A percentile compares a stretch with the other conserved stretches of the same genome.
phyloP scores from a whole-genome alignment of 2,797 vertebrate genomes.

The Leuciscus waleckii region DNA sequence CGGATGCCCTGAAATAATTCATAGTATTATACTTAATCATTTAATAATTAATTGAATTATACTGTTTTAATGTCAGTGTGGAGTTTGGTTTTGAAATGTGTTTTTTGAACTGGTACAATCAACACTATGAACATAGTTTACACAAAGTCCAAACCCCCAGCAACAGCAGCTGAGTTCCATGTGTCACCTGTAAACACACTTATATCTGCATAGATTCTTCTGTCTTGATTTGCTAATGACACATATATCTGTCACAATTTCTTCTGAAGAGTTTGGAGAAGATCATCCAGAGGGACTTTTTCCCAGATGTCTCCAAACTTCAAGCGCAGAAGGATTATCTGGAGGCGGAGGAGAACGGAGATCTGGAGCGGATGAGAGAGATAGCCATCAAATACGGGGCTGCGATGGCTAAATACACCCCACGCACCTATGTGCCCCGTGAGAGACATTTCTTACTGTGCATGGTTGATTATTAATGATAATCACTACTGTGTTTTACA shows the following conservation, averaged over 20 bases:
- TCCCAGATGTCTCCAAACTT: slow-evolving; percentile 94
- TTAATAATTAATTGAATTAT: not conserved
- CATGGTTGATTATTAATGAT: not conserved
- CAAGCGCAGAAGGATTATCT: slow-evolving; percentile 94
- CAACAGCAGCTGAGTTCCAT: not conserved
- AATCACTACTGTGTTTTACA: not conserved
- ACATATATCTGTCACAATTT: not conserved
- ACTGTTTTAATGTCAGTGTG: not conserved
- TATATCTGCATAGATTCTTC: not conserved
- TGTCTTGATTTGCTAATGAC: not conserved
- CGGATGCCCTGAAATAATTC: not conserved
- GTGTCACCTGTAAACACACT: not conserved
- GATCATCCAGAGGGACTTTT: slow-evolving; percentile 97
- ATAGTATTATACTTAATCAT: too few species aligned
- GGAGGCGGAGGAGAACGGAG: slow-evolving; percentile 93
- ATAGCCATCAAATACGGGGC: slow-evolving; percentile 94
- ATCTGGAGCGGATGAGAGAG: slow-evolving; percentile 93
- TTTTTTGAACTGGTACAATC: not conserved
- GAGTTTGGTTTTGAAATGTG: not conserved
- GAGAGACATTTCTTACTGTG: slow-evolving; percentile 64
- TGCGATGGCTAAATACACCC: slow-evolving; percentile 84
- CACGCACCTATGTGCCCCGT: slow-evolving; percentile 88
- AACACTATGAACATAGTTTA: not conserved
- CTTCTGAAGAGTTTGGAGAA: slow-evolving; percentile 86
- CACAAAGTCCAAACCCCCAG: not conserved